Evolutionary conservation across 2,113 vertebrate genomes (phyloP).

Genomic region (Arothron firmamentum): DNA sequence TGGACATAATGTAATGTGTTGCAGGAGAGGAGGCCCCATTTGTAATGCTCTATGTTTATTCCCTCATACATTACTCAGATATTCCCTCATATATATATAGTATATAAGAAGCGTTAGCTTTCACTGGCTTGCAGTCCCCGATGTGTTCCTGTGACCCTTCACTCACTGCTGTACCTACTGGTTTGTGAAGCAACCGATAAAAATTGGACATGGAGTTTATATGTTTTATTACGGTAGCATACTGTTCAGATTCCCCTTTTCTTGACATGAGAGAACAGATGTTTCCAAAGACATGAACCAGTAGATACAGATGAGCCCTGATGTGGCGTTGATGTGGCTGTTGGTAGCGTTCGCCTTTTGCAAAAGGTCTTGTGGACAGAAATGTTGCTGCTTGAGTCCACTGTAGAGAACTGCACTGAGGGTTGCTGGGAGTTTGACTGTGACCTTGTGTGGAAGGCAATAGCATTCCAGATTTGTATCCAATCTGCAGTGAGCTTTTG

Average conservation of each 20-base stretch:
- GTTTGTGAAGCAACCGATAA: constrained; percentile 72
- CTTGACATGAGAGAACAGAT: constrained; percentile 16
- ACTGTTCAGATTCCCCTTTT: constrained; percentile 2
- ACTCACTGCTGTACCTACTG: constrained; percentile 73
- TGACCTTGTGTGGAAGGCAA: constrained; percentile 31
- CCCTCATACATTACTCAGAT: neutral
- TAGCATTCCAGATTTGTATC: constrained; percentile 13
- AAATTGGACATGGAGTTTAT: constrained; percentile 66
- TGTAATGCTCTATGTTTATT: constrained; percentile 27
- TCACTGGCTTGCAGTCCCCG: constrained; percentile 10
- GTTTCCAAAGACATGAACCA: constrained; percentile 61
- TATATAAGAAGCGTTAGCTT: constrained; percentile 30
- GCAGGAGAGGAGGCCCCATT: constrained; percentile 23
- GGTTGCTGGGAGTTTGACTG: constrained; percentile 7
- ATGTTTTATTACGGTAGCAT: constrained; percentile 17
- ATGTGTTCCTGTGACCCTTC: constrained; percentile 12
- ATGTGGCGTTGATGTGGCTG: constrained; percentile 10
- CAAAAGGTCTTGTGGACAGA: neutral
- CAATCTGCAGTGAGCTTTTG: constrained; percentile 17
- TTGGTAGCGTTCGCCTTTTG: neutral
- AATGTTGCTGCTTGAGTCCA: neutral
- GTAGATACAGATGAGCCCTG: constrained; percentile 67
- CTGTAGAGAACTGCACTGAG: constrained; percentile 3
- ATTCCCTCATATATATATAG: too few relatives aligned
- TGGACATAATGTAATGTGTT: constrained; percentile 30